phyloP scores from a whole-genome alignment of 2,888 invertebrate species.

The Onthophagus sagittarius region DNA sequence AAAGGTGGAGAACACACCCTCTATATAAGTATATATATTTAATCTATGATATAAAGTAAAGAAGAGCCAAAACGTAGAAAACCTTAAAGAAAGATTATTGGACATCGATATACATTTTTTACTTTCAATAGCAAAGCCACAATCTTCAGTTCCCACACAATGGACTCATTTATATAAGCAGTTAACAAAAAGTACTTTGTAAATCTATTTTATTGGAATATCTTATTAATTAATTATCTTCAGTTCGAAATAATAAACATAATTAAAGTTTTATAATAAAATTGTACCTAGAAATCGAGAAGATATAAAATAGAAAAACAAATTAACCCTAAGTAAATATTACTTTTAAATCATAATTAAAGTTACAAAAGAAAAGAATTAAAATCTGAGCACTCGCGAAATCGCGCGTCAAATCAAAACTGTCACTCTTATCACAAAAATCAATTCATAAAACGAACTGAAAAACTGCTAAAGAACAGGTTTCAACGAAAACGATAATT shows the following conservation, averaged over 20 bases:
- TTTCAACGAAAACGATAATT: constrained; percentile 87
- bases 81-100: no score
- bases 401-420: not conserved
- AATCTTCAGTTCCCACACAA: no score
- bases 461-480: constrained; percentile 56
- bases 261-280: not conserved
- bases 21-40: no score
- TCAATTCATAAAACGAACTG: constrained; percentile 4
- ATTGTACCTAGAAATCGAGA: not conserved
- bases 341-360: not conserved
- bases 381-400: not conserved
- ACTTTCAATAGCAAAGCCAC: no score
- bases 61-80: no score
- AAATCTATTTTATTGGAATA: not conserved
- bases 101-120: no score
- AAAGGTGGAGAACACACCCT: no score
- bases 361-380: not conserved
- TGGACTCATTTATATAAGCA: no score
- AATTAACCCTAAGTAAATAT: not conserved
- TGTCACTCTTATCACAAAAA: constrained; percentile 3
- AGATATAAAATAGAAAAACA: not conserved
- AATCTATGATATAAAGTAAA: no score
- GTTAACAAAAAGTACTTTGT: not conserved
- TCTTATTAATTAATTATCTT: not conserved
- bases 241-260: not conserved